Conservation (phyloP, 2,113 vertebrate genomes). For the Rhea pennata region DNA sequence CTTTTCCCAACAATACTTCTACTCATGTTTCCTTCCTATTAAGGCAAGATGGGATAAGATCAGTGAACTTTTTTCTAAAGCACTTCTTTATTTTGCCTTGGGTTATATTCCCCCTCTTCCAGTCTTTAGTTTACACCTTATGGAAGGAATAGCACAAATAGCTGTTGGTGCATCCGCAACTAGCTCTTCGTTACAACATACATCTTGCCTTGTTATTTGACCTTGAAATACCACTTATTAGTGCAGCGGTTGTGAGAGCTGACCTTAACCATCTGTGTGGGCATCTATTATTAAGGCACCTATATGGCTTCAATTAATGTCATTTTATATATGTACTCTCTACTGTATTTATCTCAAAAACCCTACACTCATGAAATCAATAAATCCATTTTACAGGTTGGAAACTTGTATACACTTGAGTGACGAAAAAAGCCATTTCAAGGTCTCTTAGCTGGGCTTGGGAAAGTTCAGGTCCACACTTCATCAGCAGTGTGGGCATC, state of each 20-base stretch:
- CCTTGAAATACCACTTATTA: not conserved
- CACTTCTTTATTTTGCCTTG: not conserved
- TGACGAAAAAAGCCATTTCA: not conserved
- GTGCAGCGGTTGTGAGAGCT: not conserved
- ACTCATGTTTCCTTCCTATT: not conserved
- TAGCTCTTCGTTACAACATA: not conserved
- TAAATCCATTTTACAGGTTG: not conserved
- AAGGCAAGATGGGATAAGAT: not conserved
- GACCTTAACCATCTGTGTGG: not conserved
- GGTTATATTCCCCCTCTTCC: not conserved
- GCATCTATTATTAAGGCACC: not conserved
- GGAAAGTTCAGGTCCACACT: not conserved
- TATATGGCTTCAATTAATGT: rapidly evolving
- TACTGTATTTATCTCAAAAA: not conserved
- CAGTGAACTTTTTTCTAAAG: not conserved
- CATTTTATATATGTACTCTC: not conserved
- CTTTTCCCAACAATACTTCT: not conserved
- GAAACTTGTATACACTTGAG: rapidly evolving
- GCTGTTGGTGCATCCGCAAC: not conserved
- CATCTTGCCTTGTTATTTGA: not conserved
- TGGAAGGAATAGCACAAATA: not conserved
- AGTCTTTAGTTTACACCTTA: not conserved
- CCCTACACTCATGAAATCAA: not conserved
- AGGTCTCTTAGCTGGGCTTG: not conserved
- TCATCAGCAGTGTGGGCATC: not conserved